phyloP scores from a whole-genome alignment of 1,140 invertebrate species.

The Neodiprion lecontei region DNA sequence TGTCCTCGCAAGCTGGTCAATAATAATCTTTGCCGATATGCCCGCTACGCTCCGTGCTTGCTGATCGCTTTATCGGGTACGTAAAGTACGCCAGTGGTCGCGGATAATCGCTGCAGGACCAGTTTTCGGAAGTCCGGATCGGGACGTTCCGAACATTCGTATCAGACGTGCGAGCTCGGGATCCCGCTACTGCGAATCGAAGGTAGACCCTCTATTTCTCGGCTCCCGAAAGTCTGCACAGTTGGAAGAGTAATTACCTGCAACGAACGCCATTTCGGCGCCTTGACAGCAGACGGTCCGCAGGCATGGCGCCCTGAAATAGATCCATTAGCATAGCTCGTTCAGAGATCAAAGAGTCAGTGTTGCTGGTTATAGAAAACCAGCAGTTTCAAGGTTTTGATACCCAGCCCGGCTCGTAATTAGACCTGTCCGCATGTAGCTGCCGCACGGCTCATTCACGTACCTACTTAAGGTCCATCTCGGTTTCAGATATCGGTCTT shows the following conservation, averaged over 20 bases:
- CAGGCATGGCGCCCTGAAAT: neutral
- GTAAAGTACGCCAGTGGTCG: neutral
- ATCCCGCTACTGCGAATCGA: neutral
- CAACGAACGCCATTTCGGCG: neutral
- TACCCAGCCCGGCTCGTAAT: neutral
- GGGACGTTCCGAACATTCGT: neutral
- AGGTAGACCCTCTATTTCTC: no score
- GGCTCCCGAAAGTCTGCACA: no score
- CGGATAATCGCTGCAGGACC: neutral
- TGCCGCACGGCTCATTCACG: no score
- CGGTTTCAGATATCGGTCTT: no score
- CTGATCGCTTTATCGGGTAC: neutral
- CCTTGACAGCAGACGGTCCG: neutral
- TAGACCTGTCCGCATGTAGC: neutral
- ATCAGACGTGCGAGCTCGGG: neutral
- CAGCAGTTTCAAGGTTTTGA: neutral
- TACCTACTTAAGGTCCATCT: neutral
- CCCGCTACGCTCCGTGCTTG: neutral
- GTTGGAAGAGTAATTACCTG: no score
- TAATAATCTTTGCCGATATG: no score
- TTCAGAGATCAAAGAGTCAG: neutral
- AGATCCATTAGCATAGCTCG: constrained; percentile 7
- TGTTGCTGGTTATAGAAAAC: neutral
- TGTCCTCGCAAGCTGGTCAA: no score
- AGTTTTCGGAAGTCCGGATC: neutral